Evolutionary conservation across 2,888 invertebrate genomes (phyloP), one percentile per base, ranked within the genome.

Genomic region (Cataglyphis albicans): DNA sequence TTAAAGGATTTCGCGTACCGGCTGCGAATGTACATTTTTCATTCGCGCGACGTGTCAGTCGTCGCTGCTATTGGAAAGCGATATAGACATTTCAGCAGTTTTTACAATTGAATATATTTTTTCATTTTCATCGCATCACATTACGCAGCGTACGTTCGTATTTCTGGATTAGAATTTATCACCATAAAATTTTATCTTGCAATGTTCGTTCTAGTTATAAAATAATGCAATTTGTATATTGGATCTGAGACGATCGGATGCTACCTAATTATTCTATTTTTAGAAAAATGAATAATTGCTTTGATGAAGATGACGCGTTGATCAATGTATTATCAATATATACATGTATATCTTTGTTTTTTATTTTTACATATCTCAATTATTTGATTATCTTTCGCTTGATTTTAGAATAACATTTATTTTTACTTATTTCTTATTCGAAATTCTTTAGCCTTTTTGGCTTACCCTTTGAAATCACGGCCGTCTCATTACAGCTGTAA

Each of bases 401-500:
- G 35, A 9, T 59, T 29, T 38, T 3, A 10, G 5, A 12, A 38
- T 35, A 35, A 35, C 12, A 18, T 32, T 76, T 35, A 44, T n/a
- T 25, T 70, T 41, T 41, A 44, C 32, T 59, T 15, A 21, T 7
- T 32, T 72, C 41, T 44, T 61, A 59, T 70, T 59, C 1, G 9
- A 12, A 59, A 82, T 82, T 72, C 80, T 41, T 84, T 82, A 75
- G 83, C 82, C 78, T 67, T 80, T 83, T 52, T 73, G 63, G 29
- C 67, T 48, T 74, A 68, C 68, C 55, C 78, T 70, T 84, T 68
- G 87, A 88, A 90, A 89, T 90, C 90, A 90, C 85, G 86, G 35
- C 80, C 75, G 90, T 81, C 90, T 90, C 90, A 86, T 90, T 90
- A 90, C 87, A 88, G 67, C 73, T 83, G 90, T 89, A 90, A 90